Percentiles rank a stretch among this genome's conserved stretches.
Evolutionary conservation across 2,888 invertebrate species (phyloP).

Genomic region (Aphodius granarius): DNA sequence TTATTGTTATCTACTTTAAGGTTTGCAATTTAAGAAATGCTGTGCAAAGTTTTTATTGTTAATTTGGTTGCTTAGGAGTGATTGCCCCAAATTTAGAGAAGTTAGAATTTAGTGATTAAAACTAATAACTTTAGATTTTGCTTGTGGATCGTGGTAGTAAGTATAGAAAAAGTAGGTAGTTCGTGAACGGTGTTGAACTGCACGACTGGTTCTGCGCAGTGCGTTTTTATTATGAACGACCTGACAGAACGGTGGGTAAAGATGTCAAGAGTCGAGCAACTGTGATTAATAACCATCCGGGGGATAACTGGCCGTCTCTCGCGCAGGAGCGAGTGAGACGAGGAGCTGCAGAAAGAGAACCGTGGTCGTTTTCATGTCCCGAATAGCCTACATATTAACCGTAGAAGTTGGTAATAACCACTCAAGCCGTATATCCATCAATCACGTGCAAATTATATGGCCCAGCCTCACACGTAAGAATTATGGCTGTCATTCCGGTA

Average conservation of each 20-base stretch:
- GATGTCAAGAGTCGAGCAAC: constrained; percentile 47
- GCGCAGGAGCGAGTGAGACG: background rate
- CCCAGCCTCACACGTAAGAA: constrained; percentile 50
- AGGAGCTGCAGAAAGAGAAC: background rate
- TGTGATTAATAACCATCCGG: constrained; percentile 48
- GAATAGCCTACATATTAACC: constrained; percentile 46
- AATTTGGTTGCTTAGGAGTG: too few relatives aligned
- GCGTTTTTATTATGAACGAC: constrained; percentile 50
- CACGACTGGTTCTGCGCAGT: constrained; percentile 32
- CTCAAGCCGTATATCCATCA: constrained; percentile 51
- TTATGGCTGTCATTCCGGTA: constrained; percentile 52
- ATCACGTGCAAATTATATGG: constrained; percentile 52
- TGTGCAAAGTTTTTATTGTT: too few relatives aligned
- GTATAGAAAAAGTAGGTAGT: background rate
- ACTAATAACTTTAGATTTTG: background rate
- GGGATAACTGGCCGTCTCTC: constrained; percentile 26
- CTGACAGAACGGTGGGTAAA: constrained; percentile 51
- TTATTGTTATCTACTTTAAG: too few relatives aligned
- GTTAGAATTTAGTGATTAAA: too few relatives aligned
- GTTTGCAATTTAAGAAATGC: too few relatives aligned
- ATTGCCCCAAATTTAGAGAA: too few relatives aligned
- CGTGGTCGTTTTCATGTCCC: background rate
- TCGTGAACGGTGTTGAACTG: background rate
- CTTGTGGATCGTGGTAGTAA: background rate
- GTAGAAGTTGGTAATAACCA: constrained; percentile 47